Evolutionary conservation across 2,888 invertebrate genomes (phyloP), one percentile per base, ranked within the genome.

Genomic region (Andrena chrysosceles): DNA sequence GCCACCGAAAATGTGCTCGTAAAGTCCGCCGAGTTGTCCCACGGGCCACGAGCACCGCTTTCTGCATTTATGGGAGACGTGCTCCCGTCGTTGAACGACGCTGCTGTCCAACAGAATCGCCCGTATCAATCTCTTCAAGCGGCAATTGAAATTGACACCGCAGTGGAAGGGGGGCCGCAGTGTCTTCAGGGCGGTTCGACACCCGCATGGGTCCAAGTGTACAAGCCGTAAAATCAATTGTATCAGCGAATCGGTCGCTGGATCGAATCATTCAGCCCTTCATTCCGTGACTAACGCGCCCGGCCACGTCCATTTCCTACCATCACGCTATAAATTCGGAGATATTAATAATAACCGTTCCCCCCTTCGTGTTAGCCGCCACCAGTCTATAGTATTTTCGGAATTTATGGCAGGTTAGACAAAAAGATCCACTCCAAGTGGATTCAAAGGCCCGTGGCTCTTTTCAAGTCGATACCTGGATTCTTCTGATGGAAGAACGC

Each of bases 371-470:
- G 2, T 26, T n/a, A 20, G 10, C 71, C 77, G 59, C 74, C 70
- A 67, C 54, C 67, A 42, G 52, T 59, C 59, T 31, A n/a, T 62
- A 72, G 81, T 85, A 87, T 79, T 88, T 89, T 90, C 83, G 85
- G 80, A 90, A 92, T 92, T 92, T 92, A 92, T 90, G 87, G 87
- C 86, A 86, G 77, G 88, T 90, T 86, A 86, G 89, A 90, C 84
- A 86, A 87, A 85, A 89, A 89, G 86, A n/a, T 85, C 85, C 84
- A 76, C 78, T 79, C 85, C 75, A 20, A n/a, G 10, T 16, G 42
- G 42, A 42, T 42, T 42, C 42, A 42, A 42, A 42, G 42, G 42
- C 3, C 42, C 42, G 42, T 42, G 42, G 16, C 42, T 42, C 16
- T 42, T 42, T 42, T 42, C 42, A 42, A 42, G 16, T 16, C 42